Conservation (phyloP, 1,140 invertebrate genomes). For the Nasonia giraulti region DNA sequence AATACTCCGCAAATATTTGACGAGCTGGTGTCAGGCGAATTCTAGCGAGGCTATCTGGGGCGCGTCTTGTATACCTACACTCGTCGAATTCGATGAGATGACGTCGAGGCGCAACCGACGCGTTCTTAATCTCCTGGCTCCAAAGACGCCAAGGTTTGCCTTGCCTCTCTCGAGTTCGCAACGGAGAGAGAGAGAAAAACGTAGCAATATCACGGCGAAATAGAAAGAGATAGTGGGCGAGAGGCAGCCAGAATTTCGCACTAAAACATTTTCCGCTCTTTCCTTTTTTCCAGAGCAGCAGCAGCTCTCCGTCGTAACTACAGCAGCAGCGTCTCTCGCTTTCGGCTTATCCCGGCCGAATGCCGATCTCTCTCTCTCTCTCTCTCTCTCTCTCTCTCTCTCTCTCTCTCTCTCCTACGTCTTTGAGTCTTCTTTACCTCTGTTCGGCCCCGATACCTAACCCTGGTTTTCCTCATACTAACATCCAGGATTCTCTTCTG, state of each 20-base stretch:
- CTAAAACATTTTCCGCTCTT: constrained; percentile 35
- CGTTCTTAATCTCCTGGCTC: not conserved
- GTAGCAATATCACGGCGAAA: not conserved
- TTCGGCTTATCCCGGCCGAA: constrained; percentile 22
- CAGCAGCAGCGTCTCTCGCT: not conserved
- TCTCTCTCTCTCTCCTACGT: not conserved
- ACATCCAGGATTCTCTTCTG: not conserved
- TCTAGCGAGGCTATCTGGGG: not conserved
- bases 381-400: not conserved
- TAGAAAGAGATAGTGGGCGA: not conserved
- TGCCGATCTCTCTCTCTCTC: not conserved
- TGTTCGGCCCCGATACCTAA: not conserved
- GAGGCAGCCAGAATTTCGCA: not conserved
- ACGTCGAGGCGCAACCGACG: not conserved
- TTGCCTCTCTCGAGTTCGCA: not conserved
- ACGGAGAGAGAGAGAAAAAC: constrained; percentile 8
- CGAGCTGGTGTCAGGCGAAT: not conserved
- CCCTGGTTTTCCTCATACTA: not conserved
- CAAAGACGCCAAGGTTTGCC: not conserved
- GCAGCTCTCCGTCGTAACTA: constrained; percentile 8
- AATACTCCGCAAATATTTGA: constrained; percentile 41
- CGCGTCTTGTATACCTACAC: not conserved
- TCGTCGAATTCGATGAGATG: constrained; percentile 29
- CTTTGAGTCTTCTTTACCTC: constrained; percentile 18
- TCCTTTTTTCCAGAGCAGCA: not conserved